Conservation (phyloP, 2,113 vertebrate species). For the Tichodroma muraria region DNA sequence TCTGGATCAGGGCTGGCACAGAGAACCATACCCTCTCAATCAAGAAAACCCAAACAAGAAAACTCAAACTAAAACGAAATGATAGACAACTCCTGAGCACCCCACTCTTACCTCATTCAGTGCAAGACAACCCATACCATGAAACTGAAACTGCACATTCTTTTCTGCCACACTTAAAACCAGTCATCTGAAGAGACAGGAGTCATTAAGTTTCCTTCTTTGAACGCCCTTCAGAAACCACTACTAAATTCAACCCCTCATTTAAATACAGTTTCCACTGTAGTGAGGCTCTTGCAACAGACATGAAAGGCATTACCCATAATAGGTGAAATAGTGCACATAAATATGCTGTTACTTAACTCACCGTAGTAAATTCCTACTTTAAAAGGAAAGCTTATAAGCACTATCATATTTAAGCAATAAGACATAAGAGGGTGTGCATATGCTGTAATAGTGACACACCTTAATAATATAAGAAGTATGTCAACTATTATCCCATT, state of each 20-base stretch:
- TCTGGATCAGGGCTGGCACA: not conserved
- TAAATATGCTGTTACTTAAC: conserved; percentile 22
- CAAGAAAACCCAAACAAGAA: not conserved
- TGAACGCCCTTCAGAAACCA: not conserved
- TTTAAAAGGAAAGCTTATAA: conserved; percentile 48
- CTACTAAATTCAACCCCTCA: not conserved
- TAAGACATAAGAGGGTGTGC: conserved; percentile 43
- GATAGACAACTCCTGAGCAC: not conserved
- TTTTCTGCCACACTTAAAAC: not conserved
- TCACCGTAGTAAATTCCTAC: not conserved
- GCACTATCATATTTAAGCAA: conserved; percentile 23
- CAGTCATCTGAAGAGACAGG: not conserved
- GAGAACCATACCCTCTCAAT: not conserved
- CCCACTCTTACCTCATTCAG: not conserved
- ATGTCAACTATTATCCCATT: conserved; percentile 41
- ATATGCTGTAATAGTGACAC: conserved; percentile 44
- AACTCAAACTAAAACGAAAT: not conserved
- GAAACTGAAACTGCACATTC: not conserved
- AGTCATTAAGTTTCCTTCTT: not conserved
- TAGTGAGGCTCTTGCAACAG: not conserved
- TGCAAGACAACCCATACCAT: not conserved
- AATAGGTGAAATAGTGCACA: conserved; percentile 18
- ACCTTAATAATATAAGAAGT: conserved; percentile 36
- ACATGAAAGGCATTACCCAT: not conserved
- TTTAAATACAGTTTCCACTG: not conserved